phyloP scores from a whole-genome alignment of 2,797 vertebrate species.

The Moxostoma hubbsi region DNA sequence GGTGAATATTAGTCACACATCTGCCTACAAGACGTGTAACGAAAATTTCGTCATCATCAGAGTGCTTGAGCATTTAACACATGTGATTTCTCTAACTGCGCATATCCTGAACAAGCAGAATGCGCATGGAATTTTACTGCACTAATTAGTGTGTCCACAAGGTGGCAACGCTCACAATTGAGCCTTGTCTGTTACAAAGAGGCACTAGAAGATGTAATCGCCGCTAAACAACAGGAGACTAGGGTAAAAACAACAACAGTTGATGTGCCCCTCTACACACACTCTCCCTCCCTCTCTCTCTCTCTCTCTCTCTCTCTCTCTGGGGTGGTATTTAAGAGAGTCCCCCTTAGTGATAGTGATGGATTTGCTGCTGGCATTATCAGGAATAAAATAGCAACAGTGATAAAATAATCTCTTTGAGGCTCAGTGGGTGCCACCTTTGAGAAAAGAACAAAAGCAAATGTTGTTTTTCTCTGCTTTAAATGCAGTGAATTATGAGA shows the following conservation, averaged over 20 bases:
- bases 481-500: not conserved
- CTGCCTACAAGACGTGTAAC: too few species aligned
- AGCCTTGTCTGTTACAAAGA: too few species aligned
- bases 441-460: constrained; percentile 79
- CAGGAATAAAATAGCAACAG: constrained; percentile 57
- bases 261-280: constrained; percentile 18
- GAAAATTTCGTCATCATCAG: too few species aligned
- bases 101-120: too few species aligned
- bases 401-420: constrained; percentile 77
- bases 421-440: constrained; percentile 79
- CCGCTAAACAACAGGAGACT: too few species aligned
- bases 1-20: too few species aligned
- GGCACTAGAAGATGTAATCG: too few species aligned
- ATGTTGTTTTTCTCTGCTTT: constrained; percentile 60
- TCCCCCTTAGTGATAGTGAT: constrained; percentile 35
- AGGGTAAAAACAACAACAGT: not conserved
- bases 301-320: constrained; percentile 43
- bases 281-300: not conserved
- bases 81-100: too few species aligned
- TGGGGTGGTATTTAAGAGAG: constrained; percentile 54
- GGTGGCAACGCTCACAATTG: too few species aligned
- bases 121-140: too few species aligned
- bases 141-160: too few species aligned
- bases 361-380: constrained; percentile 57
- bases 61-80: too few species aligned